Evolutionary conservation across 1,140 invertebrate genomes (phyloP).

Genomic region (Magallana gigas): DNA sequence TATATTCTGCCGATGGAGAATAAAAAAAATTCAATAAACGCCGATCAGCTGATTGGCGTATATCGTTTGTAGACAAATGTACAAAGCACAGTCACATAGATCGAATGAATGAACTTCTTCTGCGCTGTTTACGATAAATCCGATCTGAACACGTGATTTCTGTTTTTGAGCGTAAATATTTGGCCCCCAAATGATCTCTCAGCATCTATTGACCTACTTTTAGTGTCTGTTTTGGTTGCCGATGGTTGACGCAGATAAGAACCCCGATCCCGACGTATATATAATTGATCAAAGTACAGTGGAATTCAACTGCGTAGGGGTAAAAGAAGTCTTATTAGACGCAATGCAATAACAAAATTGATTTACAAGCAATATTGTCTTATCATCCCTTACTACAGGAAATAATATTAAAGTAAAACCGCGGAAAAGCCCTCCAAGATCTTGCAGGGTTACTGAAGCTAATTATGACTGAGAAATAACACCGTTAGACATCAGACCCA

Average conservation of each 20-base stretch:
- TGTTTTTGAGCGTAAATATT: not conserved
- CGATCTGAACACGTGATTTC: not conserved
- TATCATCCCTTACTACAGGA: no score
- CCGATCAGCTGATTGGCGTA: slow-evolving; percentile 4
- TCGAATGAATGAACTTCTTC: not conserved
- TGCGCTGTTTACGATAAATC: not conserved
- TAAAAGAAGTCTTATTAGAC: no score
- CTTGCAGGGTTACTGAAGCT: no score
- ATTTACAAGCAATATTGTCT: no score
- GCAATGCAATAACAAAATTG: no score
- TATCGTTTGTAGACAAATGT: not conserved
- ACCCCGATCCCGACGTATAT: not conserved
- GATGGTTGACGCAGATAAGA: not conserved
- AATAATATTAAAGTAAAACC: no score
- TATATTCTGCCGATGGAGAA: not conserved
- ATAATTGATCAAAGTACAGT: no score
- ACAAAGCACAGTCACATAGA: not conserved
- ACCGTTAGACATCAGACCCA: no score
- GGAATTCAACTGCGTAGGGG: no score
- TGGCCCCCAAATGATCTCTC: not conserved
- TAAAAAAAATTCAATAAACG: not conserved
- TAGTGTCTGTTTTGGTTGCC: slow-evolving; percentile 4
- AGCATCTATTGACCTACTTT: slow-evolving; percentile 21
- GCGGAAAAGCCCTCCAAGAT: no score
- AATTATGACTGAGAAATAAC: no score